Evolutionary conservation across 2,797 vertebrate species (phyloP), one percentile per base, ranked within the genome.

Genomic region (Microcaecilia unicolor): DNA sequence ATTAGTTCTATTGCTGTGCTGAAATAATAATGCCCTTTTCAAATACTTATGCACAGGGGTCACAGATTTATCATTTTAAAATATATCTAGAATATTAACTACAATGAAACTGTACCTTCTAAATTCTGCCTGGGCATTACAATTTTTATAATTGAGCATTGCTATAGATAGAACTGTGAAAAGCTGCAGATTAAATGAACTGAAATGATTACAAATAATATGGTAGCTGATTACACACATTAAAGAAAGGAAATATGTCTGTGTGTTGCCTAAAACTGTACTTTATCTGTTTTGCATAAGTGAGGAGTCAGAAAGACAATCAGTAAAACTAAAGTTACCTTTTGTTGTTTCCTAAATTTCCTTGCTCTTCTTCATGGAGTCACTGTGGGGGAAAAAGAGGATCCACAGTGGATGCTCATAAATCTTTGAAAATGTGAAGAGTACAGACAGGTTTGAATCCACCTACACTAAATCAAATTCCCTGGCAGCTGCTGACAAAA

Each of bases 261-360:
- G n/a, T n/a, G n/a, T n/a, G 37, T 22, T 48, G 25, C 47, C 55
- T 48, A 31, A 32, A 33, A 43, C 45, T 6, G 44, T 45, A n/a
- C n/a, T n/a, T 52, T 52, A 51, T 20, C 12, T 21, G 7, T 33
- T 50, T 67, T 56, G 18, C 18, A 18, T 37, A 52, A 55, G 33
- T 34, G 59, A 61, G 45, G 54, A 24, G 7, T 26, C 15, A 52
- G 52, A 51, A 41, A 38, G 1, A 26, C 4, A 2, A 34, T 50
- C 57, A 45, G 14, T 23, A 23, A 49, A 54, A 56, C 34, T 41
- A 15, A 26, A 33, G 4, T 28, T 31, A 21, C 12, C 55, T 48
- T 39, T 35, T 50, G 52, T 24, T 32, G 9, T 30, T 25, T 39
- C n/a, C n/a, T n/a, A n/a, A n/a, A n/a, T n/a, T n/a, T n/a, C n/a